Evolutionary conservation across 1,140 invertebrate species (phyloP).

Genomic region (Drosophila obscura): DNA sequence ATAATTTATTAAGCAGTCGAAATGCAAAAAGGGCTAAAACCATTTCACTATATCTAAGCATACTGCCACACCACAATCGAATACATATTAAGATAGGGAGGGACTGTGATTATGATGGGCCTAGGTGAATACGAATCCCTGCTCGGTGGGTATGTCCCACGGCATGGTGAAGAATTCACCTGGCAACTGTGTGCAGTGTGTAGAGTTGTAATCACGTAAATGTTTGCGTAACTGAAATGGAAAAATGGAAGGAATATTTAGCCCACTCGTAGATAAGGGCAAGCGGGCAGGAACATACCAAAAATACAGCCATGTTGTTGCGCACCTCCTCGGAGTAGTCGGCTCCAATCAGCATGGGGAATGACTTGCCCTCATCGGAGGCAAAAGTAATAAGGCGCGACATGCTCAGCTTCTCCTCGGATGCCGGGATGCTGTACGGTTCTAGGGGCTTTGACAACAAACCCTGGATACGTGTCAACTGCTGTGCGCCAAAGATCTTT

Average conservation of each 20-base stretch:
- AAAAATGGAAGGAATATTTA: constrained; percentile 67
- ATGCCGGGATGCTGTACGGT: constrained; percentile 42
- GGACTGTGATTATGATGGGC: constrained; percentile 12
- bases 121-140: constrained; percentile 83
- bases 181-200: constrained; percentile 93
- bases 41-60: constrained; percentile 65
- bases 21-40: constrained; percentile 67
- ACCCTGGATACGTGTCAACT: constrained; percentile 75
- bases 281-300: constrained; percentile 84
- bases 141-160: constrained; percentile 82
- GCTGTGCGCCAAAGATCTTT: constrained; percentile 86
- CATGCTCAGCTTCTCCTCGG: constrained; percentile 85
- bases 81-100: constrained; percentile 5
- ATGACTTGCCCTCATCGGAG: constrained; percentile 85
- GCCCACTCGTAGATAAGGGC: background rate
- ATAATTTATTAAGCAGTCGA: constrained; percentile 76
- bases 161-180: constrained; percentile 88
- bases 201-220: constrained; percentile 93
- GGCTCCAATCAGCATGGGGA: constrained; percentile 87
- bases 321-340: constrained; percentile 85
- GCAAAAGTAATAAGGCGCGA: constrained; percentile 86
- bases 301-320: constrained; percentile 86
- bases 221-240: constrained; percentile 89
- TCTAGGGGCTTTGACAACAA: constrained; percentile 73
- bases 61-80: constrained; percentile 35